Percentiles rank a stretch among this genome's conserved stretches.
phyloP scores from a whole-genome alignment of 2,888 invertebrate genomes.

The Brachyptera risi region DNA sequence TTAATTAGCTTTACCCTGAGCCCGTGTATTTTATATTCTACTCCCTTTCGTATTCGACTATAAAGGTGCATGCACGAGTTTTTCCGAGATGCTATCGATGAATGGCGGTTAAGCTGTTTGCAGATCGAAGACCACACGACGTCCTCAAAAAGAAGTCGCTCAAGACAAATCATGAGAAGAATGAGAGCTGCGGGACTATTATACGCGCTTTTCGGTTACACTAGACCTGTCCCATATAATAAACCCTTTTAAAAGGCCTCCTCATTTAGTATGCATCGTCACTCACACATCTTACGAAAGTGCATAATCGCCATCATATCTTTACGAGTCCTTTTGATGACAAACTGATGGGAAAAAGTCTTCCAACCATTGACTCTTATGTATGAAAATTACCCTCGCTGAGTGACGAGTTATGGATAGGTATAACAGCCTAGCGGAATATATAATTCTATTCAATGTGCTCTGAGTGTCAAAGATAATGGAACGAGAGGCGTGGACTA shows the following conservation, averaged over 20 bases:
- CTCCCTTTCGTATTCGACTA: too few relatives aligned
- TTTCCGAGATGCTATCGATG: background rate
- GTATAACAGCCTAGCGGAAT: conserved; percentile 17
- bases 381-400: background rate
- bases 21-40: too few relatives aligned
- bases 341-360: conserved; percentile 21
- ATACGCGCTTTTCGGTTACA: conserved; percentile 25
- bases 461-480: conserved; percentile 20
- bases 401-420: conserved; percentile 22
- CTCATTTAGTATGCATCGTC: conserved; percentile 28
- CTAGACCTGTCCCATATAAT: conserved; percentile 23
- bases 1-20: background rate
- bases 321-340: conserved; percentile 20
- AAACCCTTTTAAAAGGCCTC: conserved; percentile 17
- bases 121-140: background rate
- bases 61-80: too few relatives aligned
- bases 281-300: conserved; percentile 25
- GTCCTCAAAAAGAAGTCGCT: background rate
- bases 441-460: conserved; percentile 16
- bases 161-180: background rate
- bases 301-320: conserved; percentile 25
- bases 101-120: conserved; percentile 13
- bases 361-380: conserved; percentile 11
- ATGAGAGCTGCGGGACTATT: conserved; percentile 16
- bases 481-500: conserved; percentile 20